Conservation (phyloP, 2,888 invertebrate genomes). For the Temnothorax rugatulus region DNA sequence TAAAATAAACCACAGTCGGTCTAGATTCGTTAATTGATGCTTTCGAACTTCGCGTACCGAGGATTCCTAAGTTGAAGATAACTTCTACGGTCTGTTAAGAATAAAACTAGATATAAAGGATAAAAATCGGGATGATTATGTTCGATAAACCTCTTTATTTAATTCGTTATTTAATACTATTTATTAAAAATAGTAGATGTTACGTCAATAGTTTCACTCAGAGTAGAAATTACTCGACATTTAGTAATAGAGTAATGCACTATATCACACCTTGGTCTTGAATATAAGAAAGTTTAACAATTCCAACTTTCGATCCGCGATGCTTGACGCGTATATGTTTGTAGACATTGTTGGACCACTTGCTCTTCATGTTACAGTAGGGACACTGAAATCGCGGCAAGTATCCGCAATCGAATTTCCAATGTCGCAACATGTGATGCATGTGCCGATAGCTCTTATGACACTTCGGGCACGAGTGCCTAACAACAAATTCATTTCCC, state of each 20-base stretch:
- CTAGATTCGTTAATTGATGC: not conserved
- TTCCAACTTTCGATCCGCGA: conserved; percentile 64
- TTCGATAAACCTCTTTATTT: conserved; percentile 10
- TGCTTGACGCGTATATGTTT: conserved; percentile 78
- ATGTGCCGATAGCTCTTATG: conserved; percentile 77
- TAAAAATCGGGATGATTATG: not conserved
- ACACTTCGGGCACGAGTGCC: conserved; percentile 77
- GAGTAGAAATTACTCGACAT: not conserved
- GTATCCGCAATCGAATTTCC: conserved; percentile 85
- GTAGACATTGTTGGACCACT: conserved; percentile 77
- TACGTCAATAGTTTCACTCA: not conserved
- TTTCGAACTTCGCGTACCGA: not conserved
- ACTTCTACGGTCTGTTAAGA: not conserved
- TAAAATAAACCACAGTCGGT: not conserved
- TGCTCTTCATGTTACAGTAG: conserved; percentile 79
- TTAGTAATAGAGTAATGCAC: not conserved
- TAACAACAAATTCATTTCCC: conserved; percentile 34
- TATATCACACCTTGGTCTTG: conserved; percentile 28
- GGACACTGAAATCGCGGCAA: conserved; percentile 81
- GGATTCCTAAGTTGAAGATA: not conserved
- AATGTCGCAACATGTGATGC: conserved; percentile 81
- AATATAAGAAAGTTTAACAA: conserved; percentile 58
- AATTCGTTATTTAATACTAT: not conserved
- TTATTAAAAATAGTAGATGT: conserved; percentile 26
- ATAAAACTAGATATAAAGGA: not conserved